Percentiles rank a stretch among this genome's conserved stretches.
Conservation (phyloP, 2,113 vertebrate genomes). For the Nothobranchius furzeri region DNA sequence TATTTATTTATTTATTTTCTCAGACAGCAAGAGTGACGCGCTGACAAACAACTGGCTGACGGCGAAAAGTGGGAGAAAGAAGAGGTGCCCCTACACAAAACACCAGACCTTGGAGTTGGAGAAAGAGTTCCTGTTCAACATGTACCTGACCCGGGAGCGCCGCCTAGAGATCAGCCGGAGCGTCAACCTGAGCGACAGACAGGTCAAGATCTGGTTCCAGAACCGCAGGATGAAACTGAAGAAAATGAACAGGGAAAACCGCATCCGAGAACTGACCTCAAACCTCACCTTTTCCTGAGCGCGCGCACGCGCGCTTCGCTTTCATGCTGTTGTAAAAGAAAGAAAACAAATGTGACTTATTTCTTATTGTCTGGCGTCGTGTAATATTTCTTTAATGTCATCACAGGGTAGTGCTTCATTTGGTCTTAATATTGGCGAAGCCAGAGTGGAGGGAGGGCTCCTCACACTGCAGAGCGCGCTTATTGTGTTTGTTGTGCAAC, state of each 20-base stretch:
- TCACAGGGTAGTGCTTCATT: conserved; percentile 75
- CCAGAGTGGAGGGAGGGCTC: conserved; percentile 21
- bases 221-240: conserved; percentile 99
- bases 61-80: conserved; percentile 98
- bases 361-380: conserved; percentile 70
- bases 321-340: conserved; percentile 69
- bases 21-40: conserved; percentile 92
- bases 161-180: conserved; percentile 99
- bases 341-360: conserved; percentile 83
- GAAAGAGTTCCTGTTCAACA: conserved; percentile 99
- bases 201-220: conserved; percentile 99
- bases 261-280: conserved; percentile 98
- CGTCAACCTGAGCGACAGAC: conserved; percentile 99
- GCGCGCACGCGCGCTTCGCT: conserved; percentile 51
- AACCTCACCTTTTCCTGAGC: conserved; percentile 99
- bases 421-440: conserved; percentile 75
- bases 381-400: conserved; percentile 62
- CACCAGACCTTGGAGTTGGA: conserved; percentile 99
- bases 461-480: conserved; percentile 71
- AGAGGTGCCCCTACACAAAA: conserved; percentile 98
- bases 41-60: conserved; percentile 97
- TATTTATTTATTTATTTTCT: conserved; percentile 51
- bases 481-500: conserved; percentile 58
- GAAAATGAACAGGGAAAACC: conserved; percentile 99
- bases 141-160: conserved; percentile 99